Percentiles rank a stretch among this genome's conserved stretches.
Conservation (phyloP, 23 tunicate species). For the Botrylloides violaceus region DNA sequence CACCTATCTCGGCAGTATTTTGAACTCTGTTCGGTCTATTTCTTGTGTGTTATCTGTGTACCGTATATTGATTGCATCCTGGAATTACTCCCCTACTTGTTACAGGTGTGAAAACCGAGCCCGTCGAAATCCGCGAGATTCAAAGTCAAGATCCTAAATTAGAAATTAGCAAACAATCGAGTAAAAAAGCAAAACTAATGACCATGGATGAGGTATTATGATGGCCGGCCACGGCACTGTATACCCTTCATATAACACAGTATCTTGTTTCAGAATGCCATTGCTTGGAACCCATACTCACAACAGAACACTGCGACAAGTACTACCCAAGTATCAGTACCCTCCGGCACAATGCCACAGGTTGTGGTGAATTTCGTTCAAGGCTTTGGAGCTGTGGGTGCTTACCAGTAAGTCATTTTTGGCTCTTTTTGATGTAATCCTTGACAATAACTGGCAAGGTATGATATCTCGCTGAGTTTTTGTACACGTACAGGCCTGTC, state of each 20-base stretch:
- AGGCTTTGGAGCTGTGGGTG: constrained; percentile 20
- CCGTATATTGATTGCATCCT: too few species aligned
- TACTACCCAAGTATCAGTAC: constrained; percentile 1
- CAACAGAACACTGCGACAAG: not conserved
- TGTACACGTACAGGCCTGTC: too few species aligned
- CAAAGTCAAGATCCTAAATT: not conserved
- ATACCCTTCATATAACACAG: constrained; percentile 5
- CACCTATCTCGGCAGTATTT: too few species aligned
- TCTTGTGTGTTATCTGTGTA: too few species aligned
- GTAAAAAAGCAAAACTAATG: constrained; percentile 8
- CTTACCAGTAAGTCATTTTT: constrained; percentile 32
- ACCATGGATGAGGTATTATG: constrained; percentile 20
- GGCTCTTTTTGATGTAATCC: too few species aligned
- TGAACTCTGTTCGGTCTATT: too few species aligned
- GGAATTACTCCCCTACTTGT: too few species aligned
- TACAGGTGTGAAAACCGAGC: not conserved
- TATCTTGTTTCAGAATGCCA: not conserved
- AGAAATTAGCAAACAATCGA: not conserved
- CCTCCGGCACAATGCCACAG: constrained; percentile 5
- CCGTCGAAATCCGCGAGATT: constrained; percentile 20
- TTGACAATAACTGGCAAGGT: too few species aligned
- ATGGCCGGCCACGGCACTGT: not conserved
- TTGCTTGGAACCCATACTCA: constrained; percentile 21
- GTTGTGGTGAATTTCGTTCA: constrained; percentile 24
- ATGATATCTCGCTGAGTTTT: too few species aligned